A percentile compares a stretch with the other conserved stretches of the same genome.
Conservation (phyloP, 2,888 invertebrate species). For the Ophion slaviceki region DNA sequence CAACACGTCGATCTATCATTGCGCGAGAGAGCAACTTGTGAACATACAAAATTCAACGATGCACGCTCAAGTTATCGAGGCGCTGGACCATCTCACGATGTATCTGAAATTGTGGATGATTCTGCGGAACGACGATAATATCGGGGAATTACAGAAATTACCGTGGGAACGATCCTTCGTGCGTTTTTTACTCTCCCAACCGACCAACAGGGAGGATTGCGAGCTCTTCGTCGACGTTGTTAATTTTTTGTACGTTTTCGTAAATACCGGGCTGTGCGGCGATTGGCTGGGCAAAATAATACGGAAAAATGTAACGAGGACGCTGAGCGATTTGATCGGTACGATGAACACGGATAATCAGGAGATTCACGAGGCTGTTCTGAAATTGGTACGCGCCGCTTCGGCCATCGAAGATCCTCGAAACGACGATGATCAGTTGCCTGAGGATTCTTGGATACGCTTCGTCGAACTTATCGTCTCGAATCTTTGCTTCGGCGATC, state of each 20-base stretch:
- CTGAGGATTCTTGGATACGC: constrained; percentile 81
- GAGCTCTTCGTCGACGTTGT: constrained; percentile 85
- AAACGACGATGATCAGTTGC: constrained; percentile 29
- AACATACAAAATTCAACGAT: constrained; percentile 88
- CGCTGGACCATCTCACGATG: constrained; percentile 86
- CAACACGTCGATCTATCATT: constrained; percentile 85
- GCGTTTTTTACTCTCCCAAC: constrained; percentile 87
- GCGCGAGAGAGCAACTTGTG: constrained; percentile 85
- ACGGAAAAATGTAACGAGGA: constrained; percentile 78
- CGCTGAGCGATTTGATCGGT: constrained; percentile 76
- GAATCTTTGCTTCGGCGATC: constrained; percentile 84
- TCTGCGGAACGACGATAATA: constrained; percentile 71
- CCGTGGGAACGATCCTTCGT: constrained; percentile 87
- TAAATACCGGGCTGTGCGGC: constrained; percentile 71
- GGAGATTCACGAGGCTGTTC: constrained; percentile 78
- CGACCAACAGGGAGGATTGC: constrained; percentile 87
- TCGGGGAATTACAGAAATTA: constrained; percentile 74
- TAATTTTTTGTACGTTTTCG: constrained; percentile 80
- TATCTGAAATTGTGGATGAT: constrained; percentile 83
- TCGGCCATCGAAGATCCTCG: constrained; percentile 68
- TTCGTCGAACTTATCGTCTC: constrained; percentile 84
- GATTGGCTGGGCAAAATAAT: constrained; percentile 75
- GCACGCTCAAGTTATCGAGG: constrained; percentile 86
- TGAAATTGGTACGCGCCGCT: constrained; percentile 78
- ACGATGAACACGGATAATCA: constrained; percentile 76